Evolutionary conservation across 2,113 vertebrate genomes (phyloP), one percentile per base, ranked within the genome.

Genomic region (Polypterus bichir): DNA sequence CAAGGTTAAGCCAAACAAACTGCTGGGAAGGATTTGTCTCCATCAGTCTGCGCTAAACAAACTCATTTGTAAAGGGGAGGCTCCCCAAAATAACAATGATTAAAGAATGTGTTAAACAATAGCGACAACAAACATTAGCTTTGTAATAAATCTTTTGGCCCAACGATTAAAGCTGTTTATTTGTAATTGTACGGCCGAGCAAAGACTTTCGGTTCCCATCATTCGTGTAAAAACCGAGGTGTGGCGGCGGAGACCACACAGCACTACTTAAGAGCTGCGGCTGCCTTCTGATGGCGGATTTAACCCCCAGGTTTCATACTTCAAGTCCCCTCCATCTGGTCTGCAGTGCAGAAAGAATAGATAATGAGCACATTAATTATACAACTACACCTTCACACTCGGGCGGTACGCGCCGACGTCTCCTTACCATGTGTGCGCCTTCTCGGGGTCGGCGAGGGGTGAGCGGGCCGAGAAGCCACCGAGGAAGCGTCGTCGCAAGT

Each of bases 371-470:
- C 5, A 45, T 57, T 57, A 57, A 57, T 57, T 57, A 11, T 44
- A 57, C 27, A 57, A 6, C 56, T 27, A 6, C 27, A 57, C 9
- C 49, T 57, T 9, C 56, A 57, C 27, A 57, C 46, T 57, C 44
- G 46, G 44, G 60, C 54, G 3, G 9, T 9, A 46, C 47, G 52
- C 46, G 44, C 46, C 8, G 53, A 4, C 46, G 47, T 47, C 47
- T 55, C 27, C 53, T 59, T 59, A 65, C 11, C 46, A 27, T 49
- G 47, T n/a, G 54, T 46, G 49, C 49, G 7, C 46, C 49, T 47
- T 11, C 11, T 46, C 7, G 3, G 59, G 64, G 64, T 65, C 64
- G 61, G 46, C 44, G 45, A 59, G 27, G 51, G 60, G 64, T 65
- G 52, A n/a, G n/a, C n/a, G n/a, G n/a, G n/a, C n/a, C n/a, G n/a